Evolutionary conservation across 2,113 vertebrate species (phyloP).

Genomic region (Hippocampus comes): DNA sequence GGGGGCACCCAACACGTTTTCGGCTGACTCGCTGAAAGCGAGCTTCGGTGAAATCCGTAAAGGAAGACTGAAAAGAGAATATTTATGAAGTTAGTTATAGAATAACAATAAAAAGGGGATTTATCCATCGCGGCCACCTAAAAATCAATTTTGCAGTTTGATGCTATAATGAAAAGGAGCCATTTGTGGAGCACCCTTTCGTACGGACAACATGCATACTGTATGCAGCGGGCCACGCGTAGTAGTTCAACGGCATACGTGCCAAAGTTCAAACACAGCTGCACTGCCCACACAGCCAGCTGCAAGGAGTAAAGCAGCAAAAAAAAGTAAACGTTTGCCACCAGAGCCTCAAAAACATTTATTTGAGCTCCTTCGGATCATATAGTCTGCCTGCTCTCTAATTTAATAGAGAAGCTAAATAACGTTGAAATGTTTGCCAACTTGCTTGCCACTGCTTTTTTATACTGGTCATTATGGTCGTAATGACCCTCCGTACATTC

Average conservation of each 20-base stretch:
- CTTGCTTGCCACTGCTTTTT: slow-evolving; percentile 37
- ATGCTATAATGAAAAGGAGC: not conserved
- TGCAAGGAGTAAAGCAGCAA: slow-evolving; percentile 21
- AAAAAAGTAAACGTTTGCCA: slow-evolving; percentile 18
- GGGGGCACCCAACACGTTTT: not conserved
- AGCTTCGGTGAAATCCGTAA: not conserved
- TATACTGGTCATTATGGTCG: slow-evolving; percentile 16
- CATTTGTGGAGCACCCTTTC: slow-evolving; percentile 10
- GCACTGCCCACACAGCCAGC: slow-evolving; percentile 16
- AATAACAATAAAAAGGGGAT: too few species aligned
- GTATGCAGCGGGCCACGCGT: slow-evolving; percentile 18
- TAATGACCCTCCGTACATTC: slow-evolving; percentile 27
- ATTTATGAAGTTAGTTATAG: not conserved
- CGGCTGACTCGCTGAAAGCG: not conserved
- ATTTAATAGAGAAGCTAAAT: slow-evolving; percentile 24
- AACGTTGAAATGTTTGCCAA: slow-evolving; percentile 16
- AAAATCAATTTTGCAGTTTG: too few species aligned
- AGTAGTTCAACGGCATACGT: slow-evolving; percentile 16
- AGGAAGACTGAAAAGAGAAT: not conserved
- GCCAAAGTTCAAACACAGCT: slow-evolving; percentile 44
- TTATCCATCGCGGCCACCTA: too few species aligned
- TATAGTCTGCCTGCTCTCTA: slow-evolving; percentile 18
- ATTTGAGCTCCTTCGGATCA: slow-evolving; percentile 26
- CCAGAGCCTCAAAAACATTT: slow-evolving; percentile 14
- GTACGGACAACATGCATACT: slow-evolving; percentile 15